Percentiles rank a stretch among this genome's conserved stretches.
phyloP scores from a whole-genome alignment of 2,113 vertebrate genomes.

The Mellivora capensis region DNA sequence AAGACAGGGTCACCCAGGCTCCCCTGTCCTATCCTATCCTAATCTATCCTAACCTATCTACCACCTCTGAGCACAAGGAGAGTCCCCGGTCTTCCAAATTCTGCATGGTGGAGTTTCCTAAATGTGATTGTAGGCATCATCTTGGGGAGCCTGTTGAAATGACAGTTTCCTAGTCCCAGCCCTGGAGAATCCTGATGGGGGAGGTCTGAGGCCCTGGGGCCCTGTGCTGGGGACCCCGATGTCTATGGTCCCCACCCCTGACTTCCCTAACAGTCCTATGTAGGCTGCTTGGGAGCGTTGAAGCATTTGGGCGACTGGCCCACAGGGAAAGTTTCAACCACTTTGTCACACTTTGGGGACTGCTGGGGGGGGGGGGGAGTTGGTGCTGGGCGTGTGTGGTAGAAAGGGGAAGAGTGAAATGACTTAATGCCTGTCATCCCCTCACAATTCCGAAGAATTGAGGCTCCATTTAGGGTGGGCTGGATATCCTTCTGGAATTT shows the following conservation, averaged over 20 bases:
- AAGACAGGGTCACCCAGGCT: neutral
- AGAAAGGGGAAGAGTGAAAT: neutral
- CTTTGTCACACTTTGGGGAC: neutral
- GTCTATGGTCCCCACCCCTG: neutral
- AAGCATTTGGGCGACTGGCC: neutral
- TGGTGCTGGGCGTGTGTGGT: neutral
- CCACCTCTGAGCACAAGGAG: neutral
- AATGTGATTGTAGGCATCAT: neutral
- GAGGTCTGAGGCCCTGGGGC: neutral
- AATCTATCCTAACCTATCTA: neutral
- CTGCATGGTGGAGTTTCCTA: neutral
- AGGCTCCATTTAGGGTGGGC: neutral
- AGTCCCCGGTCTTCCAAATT: neutral
- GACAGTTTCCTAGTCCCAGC: neutral
- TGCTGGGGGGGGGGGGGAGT: fast-evolving
- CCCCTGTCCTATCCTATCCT: neutral
- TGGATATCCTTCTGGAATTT: neutral
- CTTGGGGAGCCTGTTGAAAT: neutral
- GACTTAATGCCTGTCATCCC: neutral
- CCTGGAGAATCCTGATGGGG: neutral
- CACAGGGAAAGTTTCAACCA: neutral
- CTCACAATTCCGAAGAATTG: neutral
- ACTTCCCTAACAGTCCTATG: neutral
- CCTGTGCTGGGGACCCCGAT: neutral
- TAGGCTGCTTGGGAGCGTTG: too few species aligned